phyloP scores from a whole-genome alignment of 2,797 vertebrate genomes.

The Anguilla anguilla region DNA sequence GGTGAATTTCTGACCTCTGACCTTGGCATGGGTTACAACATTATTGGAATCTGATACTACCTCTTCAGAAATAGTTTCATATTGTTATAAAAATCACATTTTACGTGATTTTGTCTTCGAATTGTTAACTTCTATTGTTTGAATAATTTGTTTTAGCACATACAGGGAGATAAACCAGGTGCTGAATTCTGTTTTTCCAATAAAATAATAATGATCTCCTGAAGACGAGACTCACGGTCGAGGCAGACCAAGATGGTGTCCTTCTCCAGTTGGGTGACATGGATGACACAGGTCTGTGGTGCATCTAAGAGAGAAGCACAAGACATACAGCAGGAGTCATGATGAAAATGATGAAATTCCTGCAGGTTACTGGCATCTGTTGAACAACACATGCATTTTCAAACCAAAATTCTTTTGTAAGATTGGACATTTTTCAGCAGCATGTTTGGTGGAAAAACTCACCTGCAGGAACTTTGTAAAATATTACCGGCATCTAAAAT shows the following conservation, averaged over 20 bases:
- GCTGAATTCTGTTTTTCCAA: background rate
- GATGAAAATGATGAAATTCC: background rate
- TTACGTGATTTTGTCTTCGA: no score
- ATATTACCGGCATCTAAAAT: no score
- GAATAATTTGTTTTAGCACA: background rate
- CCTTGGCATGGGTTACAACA: background rate
- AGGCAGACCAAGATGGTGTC: slow-evolving; percentile 88
- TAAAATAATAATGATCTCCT: background rate
- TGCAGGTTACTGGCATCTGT: no score
- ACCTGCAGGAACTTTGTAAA: no score
- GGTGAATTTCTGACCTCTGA: background rate
- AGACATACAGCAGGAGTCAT: background rate
- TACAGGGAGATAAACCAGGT: background rate
- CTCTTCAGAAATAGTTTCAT: no score
- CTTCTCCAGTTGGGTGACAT: slow-evolving; percentile 85
- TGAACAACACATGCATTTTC: background rate
- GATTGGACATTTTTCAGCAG: no score
- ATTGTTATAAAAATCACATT: no score
- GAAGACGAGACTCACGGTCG: slow-evolving; percentile 77
- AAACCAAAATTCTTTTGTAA: no score
- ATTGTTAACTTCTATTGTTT: background rate
- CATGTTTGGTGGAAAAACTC: no score
- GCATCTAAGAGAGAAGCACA: slow-evolving; percentile 65
- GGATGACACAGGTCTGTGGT: slow-evolving; percentile 82
- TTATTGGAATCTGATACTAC: background rate